A percentile compares a stretch with the other conserved stretches of the same genome.
Evolutionary conservation across 2,888 invertebrate species (phyloP).

Genomic region (Melieria picta): DNA sequence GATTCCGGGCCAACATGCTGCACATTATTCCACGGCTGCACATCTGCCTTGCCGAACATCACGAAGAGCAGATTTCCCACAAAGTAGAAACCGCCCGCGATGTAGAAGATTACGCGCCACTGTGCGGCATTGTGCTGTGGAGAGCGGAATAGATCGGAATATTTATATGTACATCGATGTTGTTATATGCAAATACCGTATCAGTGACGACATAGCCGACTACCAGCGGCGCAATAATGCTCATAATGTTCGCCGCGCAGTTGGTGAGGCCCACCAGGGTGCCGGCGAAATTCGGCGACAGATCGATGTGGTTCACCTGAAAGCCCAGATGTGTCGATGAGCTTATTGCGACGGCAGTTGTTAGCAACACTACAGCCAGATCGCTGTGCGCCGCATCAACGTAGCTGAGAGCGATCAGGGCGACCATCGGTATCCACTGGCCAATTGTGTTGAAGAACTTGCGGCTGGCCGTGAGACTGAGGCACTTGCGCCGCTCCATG

Average conservation of each 20-base stretch:
- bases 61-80: constrained; percentile 76
- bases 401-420: constrained; percentile 73
- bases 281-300: constrained; percentile 86
- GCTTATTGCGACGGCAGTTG: constrained; percentile 79
- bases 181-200: constrained; percentile 67
- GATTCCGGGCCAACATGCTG: constrained; percentile 41
- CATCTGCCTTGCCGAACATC: constrained; percentile 73
- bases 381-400: constrained; percentile 59
- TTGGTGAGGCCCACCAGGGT: constrained; percentile 86
- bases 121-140: constrained; percentile 67
- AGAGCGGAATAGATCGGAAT: not conserved
- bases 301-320: constrained; percentile 85
- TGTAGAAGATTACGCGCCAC: constrained; percentile 81
- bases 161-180: not conserved
- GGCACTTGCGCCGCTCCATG: constrained; percentile 55
- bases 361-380: constrained; percentile 74
- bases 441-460: constrained; percentile 71
- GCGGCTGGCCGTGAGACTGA: constrained; percentile 61
- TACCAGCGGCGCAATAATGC: constrained; percentile 80
- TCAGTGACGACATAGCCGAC: constrained; percentile 77
- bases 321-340: constrained; percentile 80
- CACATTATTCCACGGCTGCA: constrained; percentile 72
- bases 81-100: constrained; percentile 76
- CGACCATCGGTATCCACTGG: constrained; percentile 75
- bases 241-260: constrained; percentile 78